phyloP scores from a whole-genome alignment of 1,140 invertebrate genomes.

The Rhopalosiphum maidis region DNA sequence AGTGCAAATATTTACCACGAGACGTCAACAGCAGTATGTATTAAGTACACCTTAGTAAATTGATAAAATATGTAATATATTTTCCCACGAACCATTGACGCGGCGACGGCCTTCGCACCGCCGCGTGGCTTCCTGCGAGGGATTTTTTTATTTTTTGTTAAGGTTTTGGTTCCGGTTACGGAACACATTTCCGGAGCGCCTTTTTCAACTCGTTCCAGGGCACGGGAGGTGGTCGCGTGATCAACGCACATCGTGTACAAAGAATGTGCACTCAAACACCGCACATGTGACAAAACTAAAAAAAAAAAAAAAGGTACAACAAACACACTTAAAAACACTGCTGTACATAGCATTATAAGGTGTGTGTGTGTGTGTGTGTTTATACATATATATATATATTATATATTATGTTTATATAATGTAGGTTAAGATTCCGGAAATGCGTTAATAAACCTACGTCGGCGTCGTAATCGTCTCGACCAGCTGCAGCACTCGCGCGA shows the following conservation, averaged over 20 bases:
- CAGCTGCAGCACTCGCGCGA: conserved; percentile 26
- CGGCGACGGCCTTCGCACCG: neutral
- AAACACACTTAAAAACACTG: neutral
- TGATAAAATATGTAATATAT: neutral
- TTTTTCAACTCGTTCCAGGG: neutral
- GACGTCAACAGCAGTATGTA: neutral
- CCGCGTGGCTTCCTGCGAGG: neutral
- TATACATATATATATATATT: no score
- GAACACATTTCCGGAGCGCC: neutral
- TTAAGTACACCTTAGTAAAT: neutral
- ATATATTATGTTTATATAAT: neutral
- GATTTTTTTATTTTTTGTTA: neutral
- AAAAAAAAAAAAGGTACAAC: neutral
- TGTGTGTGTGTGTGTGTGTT: neutral
- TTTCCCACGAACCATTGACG: neutral
- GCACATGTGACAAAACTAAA: neutral
- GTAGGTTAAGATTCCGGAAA: conserved; percentile 54
- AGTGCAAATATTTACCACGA: neutral
- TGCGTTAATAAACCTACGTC: neutral
- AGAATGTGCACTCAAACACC: neutral
- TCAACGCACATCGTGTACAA: neutral
- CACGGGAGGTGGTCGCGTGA: neutral
- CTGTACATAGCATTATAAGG: neutral
- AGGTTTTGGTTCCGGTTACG: conserved; percentile 8
- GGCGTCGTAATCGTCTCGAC: neutral